Conservation (phyloP, 2,888 invertebrate species). For the Dynastes hyllus region DNA sequence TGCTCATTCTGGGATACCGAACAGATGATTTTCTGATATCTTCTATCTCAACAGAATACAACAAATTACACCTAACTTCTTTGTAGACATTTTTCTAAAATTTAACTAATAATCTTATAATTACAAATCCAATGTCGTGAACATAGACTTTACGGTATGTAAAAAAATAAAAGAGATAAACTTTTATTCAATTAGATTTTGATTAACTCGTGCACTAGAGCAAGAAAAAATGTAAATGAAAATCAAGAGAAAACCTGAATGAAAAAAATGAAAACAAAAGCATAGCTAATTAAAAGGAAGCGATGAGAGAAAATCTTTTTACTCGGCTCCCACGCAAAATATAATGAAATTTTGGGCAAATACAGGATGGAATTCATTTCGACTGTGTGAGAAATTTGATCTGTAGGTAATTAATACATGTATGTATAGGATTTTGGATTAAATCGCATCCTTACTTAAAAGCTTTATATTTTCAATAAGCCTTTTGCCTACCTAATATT, state of each 20-base stretch:
- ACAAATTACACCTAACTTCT: no score
- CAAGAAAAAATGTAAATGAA: constrained; percentile 4
- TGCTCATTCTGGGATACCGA: no score
- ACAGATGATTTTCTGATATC: no score
- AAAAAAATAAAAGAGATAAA: constrained; percentile 1
- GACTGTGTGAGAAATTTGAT: background rate
- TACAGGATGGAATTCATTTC: background rate
- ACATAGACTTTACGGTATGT: background rate
- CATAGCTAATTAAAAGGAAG: background rate
- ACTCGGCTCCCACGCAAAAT: background rate
- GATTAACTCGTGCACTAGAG: background rate
- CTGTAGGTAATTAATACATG: no score
- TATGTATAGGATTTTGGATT: no score
- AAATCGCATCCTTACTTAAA: no score
- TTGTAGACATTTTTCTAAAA: no score
- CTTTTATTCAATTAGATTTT: background rate
- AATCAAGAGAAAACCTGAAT: background rate
- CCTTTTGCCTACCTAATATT: no score
- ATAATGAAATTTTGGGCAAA: background rate
- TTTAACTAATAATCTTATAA: no score
- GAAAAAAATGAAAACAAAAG: background rate
- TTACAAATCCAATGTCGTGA: no score
- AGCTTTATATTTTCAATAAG: no score
- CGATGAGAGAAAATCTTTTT: background rate
- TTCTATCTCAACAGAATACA: no score